Evolutionary conservation across 2,797 vertebrate genomes (phyloP).

Genomic region (Danio kyathit): DNA sequence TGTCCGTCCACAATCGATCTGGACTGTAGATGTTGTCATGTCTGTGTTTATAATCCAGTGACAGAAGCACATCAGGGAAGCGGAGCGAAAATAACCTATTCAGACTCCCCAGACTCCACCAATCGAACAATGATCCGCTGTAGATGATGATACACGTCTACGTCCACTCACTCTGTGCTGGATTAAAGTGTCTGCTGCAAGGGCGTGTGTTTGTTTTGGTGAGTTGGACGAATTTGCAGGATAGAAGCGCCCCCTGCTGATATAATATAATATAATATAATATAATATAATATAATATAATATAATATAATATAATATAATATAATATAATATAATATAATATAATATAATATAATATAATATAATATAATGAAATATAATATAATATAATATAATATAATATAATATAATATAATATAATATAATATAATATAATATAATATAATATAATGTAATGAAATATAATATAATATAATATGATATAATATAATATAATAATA

Average conservation of each 20-base stretch:
- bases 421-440: no score
- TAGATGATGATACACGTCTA: slow-evolving; percentile 24
- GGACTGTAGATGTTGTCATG: slow-evolving; percentile 50
- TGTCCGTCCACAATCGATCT: slow-evolving; percentile 53
- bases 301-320: no score
- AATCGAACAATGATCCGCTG: slow-evolving; percentile 50
- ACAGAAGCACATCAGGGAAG: slow-evolving; percentile 52
- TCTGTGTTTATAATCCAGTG: slow-evolving; percentile 58
- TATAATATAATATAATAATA: no score
- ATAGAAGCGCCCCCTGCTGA: slow-evolving; percentile 47
- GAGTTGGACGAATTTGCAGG: slow-evolving; percentile 42
- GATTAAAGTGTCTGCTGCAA: slow-evolving; percentile 58
- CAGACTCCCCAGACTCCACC: slow-evolving; percentile 49
- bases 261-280: no score
- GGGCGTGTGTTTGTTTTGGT: slow-evolving; percentile 68
- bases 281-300: no score
- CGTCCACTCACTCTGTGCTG: slow-evolving; percentile 39
- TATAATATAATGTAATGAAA: no score
- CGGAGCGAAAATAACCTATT: slow-evolving; percentile 55
- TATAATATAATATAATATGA: no score
- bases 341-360: no score
- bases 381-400: no score
- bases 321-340: no score
- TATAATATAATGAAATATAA: no score
- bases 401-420: no score